Evolutionary conservation across 1,140 invertebrate genomes (phyloP), one percentile per base, ranked within the genome.

Genomic region (Penaeus japonicus): DNA sequence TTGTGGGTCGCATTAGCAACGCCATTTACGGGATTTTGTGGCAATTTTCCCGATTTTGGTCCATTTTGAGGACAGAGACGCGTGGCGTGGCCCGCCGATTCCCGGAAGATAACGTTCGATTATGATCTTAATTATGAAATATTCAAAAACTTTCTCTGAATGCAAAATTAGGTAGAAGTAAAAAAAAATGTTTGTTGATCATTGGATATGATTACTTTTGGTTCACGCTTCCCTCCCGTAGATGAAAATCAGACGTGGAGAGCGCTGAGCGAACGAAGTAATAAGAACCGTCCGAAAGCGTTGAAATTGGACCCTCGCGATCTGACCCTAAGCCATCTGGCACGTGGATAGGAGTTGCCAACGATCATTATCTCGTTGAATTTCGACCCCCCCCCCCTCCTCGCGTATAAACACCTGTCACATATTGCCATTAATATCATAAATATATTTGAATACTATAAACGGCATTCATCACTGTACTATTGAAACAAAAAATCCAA

Each of bases 1-100:
- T 47, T 47, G 47, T 47, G 47, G 47, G 47, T 47, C 10, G 47
- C 47, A 47, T 47, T 47, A 47, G 47, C 47, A 47, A 47, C 47
- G 47, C 47, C 47, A 47, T 47, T 47, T 47, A 47, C 47, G 47
- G 47, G 47, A 47, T 47, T 47, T 47, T 47, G 47, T 47, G 47
- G 47, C 47, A 84, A 84, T 84, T 84, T 84, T 84, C 81, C 81
- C 81, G 59, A 84, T 70, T 84, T 84, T 70, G 81, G 79, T 70
- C 70, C 59, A 70, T 70, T 84, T 84, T 84, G 81, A 70, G 32
- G 24, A 24, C 35, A 17, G 4, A 62, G 81, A 59, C 80, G 62
- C 80, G 80, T 84, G 81, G 59, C 70, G 30, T 55, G 15, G 10
- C 55, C 27, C 12, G n/a, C 15, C 4, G n/a, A 18, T 55, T 20